Evolutionary conservation across 2,888 invertebrate genomes (phyloP), one percentile per base, ranked within the genome.

Genomic region (Nezara viridula): DNA sequence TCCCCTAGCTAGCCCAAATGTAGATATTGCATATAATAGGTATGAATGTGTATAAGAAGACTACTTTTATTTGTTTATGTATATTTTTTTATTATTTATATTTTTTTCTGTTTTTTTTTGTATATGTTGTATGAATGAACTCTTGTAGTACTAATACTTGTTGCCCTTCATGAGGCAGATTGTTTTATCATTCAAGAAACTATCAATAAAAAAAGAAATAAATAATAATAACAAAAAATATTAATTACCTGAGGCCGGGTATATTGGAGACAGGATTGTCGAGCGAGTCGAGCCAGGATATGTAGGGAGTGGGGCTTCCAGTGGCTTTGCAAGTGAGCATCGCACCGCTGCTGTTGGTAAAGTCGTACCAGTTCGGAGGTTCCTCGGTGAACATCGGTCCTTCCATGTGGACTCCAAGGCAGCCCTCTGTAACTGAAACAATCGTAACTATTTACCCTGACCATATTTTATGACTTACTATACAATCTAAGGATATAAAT

Each of bases 301-400:
- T 90, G 52, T 89, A 86, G 6, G 90, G 90, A 24, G 88, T 85
- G 16, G 90, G 90, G 27, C 89, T 89, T 24, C 90, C 90, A 24
- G 89, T 89, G 16, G 90, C 90, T 49, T 52, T 88, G 89, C 90
- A 90, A 55, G 87, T 86, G 52, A 90, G 88, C 49, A 89, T 89
- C 55, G 90, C 90, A 44, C 90, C 90, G 52, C 89, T 90, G 66
- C 89, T 90, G 89, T 90, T 90, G 10, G 90, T 90, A 87, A 89
- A 90, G 66, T 90, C 90, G 47, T 89, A 88, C 90, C 90, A 90
- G 81, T 87, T 81, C 14, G 90, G 90, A 14, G 90, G 90, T 85
- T 90, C 90, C 40, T 85, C 89, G 32, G 87, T 66, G 87, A 90
- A 90, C 50, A 81, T 87, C 27, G 90, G 90, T 6, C 90, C 90